Conservation (phyloP, 2,113 vertebrate species). For the Chloroceryle aenea region DNA sequence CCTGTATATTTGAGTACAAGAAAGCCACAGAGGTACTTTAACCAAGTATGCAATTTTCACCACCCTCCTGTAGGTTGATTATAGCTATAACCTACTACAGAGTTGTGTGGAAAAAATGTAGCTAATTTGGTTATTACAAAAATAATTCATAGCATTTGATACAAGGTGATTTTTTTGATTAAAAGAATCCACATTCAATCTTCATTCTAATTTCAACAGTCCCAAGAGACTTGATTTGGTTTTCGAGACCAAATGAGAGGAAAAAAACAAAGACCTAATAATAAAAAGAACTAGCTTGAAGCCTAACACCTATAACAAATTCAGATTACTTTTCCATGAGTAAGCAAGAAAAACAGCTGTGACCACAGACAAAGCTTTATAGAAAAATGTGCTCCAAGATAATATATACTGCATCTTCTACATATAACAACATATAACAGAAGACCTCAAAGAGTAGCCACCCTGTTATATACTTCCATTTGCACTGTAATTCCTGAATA, state of each 20-base stretch:
- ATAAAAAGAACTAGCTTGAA: background rate
- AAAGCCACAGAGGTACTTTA: background rate
- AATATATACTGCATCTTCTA: background rate
- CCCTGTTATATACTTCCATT: background rate
- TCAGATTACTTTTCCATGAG: background rate
- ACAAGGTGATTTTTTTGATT: background rate
- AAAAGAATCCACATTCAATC: background rate
- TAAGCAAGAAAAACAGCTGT: background rate
- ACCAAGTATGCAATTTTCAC: background rate
- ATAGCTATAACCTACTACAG: background rate
- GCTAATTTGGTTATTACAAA: background rate
- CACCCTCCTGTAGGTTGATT: background rate
- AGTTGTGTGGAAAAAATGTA: background rate
- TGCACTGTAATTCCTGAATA: background rate
- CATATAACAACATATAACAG: no score
- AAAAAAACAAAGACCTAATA: background rate
- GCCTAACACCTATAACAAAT: background rate
- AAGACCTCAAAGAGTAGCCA: background rate
- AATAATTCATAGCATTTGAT: background rate
- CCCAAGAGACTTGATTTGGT: background rate
- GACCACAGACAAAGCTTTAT: background rate
- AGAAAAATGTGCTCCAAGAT: background rate
- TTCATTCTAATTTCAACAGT: background rate
- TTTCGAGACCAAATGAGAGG: background rate
- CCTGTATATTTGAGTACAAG: background rate